Percentiles rank a stretch among this genome's conserved stretches.
phyloP scores from a whole-genome alignment of 1,140 invertebrate genomes.

The Melitaea cinxia region DNA sequence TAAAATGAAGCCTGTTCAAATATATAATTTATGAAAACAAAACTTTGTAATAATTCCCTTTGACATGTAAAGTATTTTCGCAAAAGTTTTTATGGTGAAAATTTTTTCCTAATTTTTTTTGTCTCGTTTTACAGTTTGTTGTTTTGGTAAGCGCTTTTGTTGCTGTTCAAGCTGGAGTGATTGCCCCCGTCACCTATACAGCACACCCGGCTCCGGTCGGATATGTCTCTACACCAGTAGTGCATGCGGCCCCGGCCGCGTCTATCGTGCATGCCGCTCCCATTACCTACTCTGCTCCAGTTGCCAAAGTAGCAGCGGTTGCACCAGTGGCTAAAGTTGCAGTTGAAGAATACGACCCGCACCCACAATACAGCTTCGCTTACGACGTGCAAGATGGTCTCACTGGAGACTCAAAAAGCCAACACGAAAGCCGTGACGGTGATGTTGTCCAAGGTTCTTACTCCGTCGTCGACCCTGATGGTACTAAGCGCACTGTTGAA shows the following conservation, averaged over 20 bases:
- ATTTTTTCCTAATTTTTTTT: background rate
- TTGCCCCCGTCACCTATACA: conserved; percentile 49
- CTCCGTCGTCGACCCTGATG: conserved; percentile 85
- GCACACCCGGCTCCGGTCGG: conserved; percentile 47
- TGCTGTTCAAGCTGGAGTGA: conserved; percentile 49
- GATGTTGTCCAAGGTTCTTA: conserved; percentile 84
- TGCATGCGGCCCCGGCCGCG: conserved; percentile 55
- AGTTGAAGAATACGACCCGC: conserved; percentile 70
- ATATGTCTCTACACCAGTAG: conserved; percentile 58
- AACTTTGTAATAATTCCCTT: background rate
- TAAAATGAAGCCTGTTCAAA: background rate
- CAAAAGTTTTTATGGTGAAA: background rate
- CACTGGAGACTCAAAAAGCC: conserved; percentile 86
- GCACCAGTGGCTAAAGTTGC: conserved; percentile 59
- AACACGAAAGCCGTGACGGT: conserved; percentile 85
- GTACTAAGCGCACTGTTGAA: conserved; percentile 85
- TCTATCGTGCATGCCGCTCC: conserved; percentile 57
- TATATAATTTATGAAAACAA: background rate
- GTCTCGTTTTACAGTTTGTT: conserved; percentile 53
- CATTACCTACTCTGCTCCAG: conserved; percentile 48
- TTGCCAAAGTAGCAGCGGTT: conserved; percentile 52
- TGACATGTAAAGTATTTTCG: too few species aligned
- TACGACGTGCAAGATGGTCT: conserved; percentile 85
- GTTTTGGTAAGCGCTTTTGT: conserved; percentile 60
- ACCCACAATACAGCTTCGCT: conserved; percentile 84